Evolutionary conservation across 2,888 invertebrate species (phyloP).

Genomic region (Lathronympha strigana): DNA sequence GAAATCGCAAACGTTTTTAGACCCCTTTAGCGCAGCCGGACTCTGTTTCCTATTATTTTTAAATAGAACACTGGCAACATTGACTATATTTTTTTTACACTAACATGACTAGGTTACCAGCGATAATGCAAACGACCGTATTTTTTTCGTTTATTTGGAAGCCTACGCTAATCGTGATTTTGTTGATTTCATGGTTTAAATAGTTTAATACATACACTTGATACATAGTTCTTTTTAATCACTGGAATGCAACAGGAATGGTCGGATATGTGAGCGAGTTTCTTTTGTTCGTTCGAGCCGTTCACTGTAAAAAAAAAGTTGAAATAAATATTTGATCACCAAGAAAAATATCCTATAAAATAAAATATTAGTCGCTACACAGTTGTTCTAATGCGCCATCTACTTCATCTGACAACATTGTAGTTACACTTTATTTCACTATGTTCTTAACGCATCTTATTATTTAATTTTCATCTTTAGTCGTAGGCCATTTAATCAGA

Average conservation of each 20-base stretch:
- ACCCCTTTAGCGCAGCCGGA: too few species aligned
- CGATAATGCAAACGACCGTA: conserved; percentile 29
- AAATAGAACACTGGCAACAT: conserved; percentile 35
- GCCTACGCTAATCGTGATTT: conserved; percentile 38
- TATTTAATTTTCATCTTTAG: too few species aligned
- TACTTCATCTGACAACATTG: too few species aligned
- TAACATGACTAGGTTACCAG: conserved; percentile 28
- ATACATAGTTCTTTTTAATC: conserved; percentile 13
- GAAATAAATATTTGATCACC: not conserved
- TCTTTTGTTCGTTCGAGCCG: conserved; percentile 30
- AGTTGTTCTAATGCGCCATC: too few species aligned
- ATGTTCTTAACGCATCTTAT: too few species aligned
- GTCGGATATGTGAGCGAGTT: conserved; percentile 60
- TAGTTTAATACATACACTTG: conserved; percentile 8
- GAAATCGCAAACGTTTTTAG: too few species aligned
- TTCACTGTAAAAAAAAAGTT: conserved; percentile 55
- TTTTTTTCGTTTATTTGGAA: conserved; percentile 31
- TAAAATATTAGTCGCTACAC: too few species aligned
- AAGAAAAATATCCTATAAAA: not conserved
- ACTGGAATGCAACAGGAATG: conserved; percentile 44
- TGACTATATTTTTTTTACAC: conserved; percentile 27
- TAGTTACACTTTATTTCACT: too few species aligned
- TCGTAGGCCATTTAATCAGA: too few species aligned
- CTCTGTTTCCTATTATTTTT: conserved; percentile 2
- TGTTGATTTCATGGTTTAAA: conserved; percentile 31